Evolutionary conservation across 2,113 vertebrate genomes (phyloP).

Genomic region (Pollachius pollachius): DNA sequence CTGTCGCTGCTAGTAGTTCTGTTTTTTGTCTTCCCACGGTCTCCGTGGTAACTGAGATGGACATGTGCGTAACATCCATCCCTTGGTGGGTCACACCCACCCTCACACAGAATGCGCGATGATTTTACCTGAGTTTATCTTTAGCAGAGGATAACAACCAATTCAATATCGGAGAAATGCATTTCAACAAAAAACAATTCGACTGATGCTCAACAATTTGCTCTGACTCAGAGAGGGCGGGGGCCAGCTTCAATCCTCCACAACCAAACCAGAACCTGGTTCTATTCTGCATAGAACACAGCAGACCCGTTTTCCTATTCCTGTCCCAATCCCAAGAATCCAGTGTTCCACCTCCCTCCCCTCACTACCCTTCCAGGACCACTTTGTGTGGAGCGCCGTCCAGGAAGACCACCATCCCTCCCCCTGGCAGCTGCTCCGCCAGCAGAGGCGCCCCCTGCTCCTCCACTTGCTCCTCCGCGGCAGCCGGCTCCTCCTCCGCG

Average conservation of each 20-base stretch:
- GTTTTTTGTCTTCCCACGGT: too few relatives aligned
- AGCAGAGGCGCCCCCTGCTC: conserved; percentile 12
- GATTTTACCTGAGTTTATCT: conserved; percentile 46
- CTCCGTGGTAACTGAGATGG: background rate
- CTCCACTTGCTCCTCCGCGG: conserved; percentile 11
- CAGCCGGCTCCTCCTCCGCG: too few relatives aligned
- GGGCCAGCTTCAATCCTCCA: too few relatives aligned
- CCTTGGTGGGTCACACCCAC: conserved; percentile 6
- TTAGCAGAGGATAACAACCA: conserved; percentile 14
- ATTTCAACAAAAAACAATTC: conserved; percentile 3
- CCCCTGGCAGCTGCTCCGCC: conserved; percentile 60
- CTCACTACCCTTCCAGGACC: conserved; percentile 52
- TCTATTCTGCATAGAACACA: too few relatives aligned
- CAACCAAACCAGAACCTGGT: too few relatives aligned
- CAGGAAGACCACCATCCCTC: conserved; percentile 87
- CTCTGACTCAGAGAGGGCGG: too few relatives aligned
- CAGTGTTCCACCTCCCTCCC: background rate
- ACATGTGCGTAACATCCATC: conserved; percentile 14
- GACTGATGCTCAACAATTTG: background rate
- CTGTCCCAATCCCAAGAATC: too few relatives aligned
- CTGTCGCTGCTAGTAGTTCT: too few relatives aligned
- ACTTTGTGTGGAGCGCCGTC: conserved; percentile 70
- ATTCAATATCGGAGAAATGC: background rate
- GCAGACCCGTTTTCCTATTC: too few relatives aligned
- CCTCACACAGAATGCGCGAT: background rate